These are phyloP conservation scores for Harpalus rubripes DNA, from an alignment of 2,888 invertebrate genomes.

Conservation along the genomic window DNA sequence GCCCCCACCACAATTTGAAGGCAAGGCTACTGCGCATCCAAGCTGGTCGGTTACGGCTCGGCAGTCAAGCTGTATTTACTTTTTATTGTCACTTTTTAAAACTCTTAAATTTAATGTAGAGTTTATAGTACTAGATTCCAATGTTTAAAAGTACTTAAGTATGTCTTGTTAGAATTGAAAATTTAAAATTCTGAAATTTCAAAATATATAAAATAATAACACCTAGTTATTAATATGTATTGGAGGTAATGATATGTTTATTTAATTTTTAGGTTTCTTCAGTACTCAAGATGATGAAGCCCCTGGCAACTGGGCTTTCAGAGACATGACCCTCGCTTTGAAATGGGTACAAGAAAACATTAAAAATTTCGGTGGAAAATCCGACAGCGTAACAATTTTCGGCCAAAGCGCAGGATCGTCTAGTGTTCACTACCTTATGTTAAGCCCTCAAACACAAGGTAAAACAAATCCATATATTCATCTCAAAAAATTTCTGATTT, in stretches of 20 bases:
- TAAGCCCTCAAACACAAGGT: slow-evolving; percentile 77
- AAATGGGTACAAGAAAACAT: slow-evolving; percentile 78
- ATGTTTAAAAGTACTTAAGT: no score
- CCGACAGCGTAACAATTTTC: slow-evolving; percentile 76
- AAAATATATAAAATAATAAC: no score
- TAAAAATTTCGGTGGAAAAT: slow-evolving; percentile 77
- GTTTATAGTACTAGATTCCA: no score
- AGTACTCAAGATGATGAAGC: slow-evolving; percentile 77
- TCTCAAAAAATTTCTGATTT: background rate
- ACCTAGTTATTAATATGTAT: background rate
- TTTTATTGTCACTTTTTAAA: no score
- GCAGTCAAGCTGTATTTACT: no score
- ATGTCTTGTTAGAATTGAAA: no score
- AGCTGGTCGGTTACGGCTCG: no score
- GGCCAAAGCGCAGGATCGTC: slow-evolving; percentile 79
- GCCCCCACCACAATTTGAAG: no score
- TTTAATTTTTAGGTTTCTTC: slow-evolving; percentile 75
- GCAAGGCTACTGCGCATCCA: no score
- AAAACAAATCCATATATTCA: slow-evolving; percentile 32
- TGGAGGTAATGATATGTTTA: slow-evolving; percentile 21
- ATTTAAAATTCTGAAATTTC: no score
- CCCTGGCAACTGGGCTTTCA: slow-evolving; percentile 78
- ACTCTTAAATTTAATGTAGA: no score
- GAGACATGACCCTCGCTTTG: slow-evolving; percentile 78
- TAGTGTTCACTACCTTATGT: slow-evolving; percentile 77